These are phyloP conservation scores for Argya squamiceps DNA, from an alignment of 2,797 vertebrate genomes.

Conservation along the genomic window DNA sequence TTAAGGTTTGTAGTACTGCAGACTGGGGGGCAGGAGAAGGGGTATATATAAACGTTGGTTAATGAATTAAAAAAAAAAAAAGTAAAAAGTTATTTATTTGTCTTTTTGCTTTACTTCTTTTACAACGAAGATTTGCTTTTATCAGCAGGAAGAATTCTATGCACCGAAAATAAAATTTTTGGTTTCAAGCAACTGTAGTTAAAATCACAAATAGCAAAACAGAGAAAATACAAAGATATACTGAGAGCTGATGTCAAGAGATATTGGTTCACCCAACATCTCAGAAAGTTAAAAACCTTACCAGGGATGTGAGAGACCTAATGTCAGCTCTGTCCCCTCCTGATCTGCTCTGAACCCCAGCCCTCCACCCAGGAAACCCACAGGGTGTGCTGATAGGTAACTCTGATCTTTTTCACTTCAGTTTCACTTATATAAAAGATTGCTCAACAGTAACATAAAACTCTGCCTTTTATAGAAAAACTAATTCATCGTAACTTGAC, in stretches of 20 bases:
- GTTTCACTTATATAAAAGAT: neutral
- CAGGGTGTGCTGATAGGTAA: neutral
- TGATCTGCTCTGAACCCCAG: neutral
- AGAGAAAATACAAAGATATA: neutral
- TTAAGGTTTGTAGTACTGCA: neutral
- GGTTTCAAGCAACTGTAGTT: neutral
- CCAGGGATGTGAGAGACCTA: neutral
- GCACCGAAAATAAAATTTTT: neutral
- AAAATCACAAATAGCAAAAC: neutral
- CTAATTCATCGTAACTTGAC: neutral
- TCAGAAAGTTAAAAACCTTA: neutral
- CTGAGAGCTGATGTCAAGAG: neutral
- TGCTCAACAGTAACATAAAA: neutral
- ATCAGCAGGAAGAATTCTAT: neutral
- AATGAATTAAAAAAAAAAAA: neutral
- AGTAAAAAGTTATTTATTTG: neutral
- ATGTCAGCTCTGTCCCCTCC: neutral
- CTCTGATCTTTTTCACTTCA: neutral
- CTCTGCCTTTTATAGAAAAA: neutral
- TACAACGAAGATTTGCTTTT: neutral
- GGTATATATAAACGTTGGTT: neutral
- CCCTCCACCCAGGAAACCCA: neutral
- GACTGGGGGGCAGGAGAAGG: rapidly evolving
- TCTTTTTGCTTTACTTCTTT: neutral
- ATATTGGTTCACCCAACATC: neutral